Conservation (phyloP, 2,113 vertebrate species). For the Himantopus leucocephalus region DNA sequence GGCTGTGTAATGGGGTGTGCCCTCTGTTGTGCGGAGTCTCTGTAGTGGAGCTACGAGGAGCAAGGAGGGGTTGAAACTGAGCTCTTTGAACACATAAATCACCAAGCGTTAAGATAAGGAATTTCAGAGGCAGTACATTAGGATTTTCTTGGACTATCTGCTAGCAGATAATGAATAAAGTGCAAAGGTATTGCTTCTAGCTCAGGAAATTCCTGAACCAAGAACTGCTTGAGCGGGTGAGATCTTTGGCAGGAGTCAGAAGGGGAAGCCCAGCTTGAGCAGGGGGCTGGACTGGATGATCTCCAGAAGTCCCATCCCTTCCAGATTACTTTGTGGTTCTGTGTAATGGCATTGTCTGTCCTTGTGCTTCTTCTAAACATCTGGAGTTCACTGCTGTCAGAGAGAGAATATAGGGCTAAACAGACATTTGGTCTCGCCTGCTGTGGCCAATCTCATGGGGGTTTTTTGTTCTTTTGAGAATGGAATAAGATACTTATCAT, state of each 20-base stretch:
- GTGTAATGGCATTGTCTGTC: background rate
- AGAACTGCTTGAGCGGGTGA: background rate
- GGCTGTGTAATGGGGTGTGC: background rate
- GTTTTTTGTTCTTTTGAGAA: slow-evolving; percentile 13
- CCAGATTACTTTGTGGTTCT: background rate
- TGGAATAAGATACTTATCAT: background rate
- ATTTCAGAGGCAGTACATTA: background rate
- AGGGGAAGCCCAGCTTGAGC: background rate
- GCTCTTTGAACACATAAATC: background rate
- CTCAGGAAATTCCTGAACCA: background rate
- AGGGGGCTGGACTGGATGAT: background rate
- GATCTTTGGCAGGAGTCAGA: background rate
- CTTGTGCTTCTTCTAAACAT: background rate
- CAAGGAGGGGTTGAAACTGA: background rate
- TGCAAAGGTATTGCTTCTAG: background rate
- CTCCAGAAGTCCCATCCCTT: background rate
- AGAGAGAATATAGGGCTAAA: background rate
- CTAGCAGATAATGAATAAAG: background rate
- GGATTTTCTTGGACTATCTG: background rate
- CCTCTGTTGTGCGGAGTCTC: background rate
- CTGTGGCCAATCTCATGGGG: background rate
- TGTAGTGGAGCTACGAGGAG: background rate
- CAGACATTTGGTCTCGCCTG: background rate
- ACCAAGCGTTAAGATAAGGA: background rate
- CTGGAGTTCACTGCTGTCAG: background rate